Conservation (phyloP, 2,113 vertebrate genomes). For the Oryzias melastigma region DNA sequence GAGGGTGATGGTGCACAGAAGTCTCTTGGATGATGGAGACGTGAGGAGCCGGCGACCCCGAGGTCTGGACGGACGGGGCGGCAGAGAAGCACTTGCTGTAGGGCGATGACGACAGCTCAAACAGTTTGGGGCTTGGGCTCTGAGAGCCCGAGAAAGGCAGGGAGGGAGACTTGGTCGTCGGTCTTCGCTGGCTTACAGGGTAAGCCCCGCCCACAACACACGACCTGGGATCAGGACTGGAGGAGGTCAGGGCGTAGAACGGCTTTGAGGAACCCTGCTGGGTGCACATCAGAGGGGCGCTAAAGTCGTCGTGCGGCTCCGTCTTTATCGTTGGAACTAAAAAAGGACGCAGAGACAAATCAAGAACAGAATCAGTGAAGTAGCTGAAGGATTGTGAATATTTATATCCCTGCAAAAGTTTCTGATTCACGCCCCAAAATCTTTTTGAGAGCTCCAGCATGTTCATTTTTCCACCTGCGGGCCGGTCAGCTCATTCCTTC, state of each 20-base stretch:
- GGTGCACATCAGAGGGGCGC: slow-evolving; percentile 72
- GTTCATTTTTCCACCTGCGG: too few relatives aligned
- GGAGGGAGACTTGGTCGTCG: slow-evolving; percentile 57
- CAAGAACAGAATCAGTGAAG: slow-evolving; percentile 67
- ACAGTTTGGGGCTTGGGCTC: slow-evolving; percentile 84
- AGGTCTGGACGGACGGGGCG: slow-evolving; percentile 59
- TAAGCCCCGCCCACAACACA: slow-evolving; percentile 79
- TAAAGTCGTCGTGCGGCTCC: slow-evolving; percentile 93
- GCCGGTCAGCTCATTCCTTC: too few relatives aligned
- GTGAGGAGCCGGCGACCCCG: slow-evolving; percentile 74
- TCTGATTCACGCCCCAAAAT: too few relatives aligned
- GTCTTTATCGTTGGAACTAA: slow-evolving; percentile 95
- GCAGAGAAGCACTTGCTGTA: slow-evolving; percentile 82
- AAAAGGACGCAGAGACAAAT: slow-evolving; percentile 51
- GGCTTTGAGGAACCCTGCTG: slow-evolving; percentile 82
- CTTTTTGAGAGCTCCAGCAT: too few relatives aligned
- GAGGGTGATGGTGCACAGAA: slow-evolving; percentile 80
- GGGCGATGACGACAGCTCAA: slow-evolving; percentile 83
- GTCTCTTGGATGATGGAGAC: slow-evolving; percentile 86
- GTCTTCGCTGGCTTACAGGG: slow-evolving; percentile 81
- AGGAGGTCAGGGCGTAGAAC: slow-evolving; percentile 78
- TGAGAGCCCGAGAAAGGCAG: slow-evolving; percentile 68
- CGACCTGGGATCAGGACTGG: slow-evolving; percentile 80
- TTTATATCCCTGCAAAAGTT: too few relatives aligned
- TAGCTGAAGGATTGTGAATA: too few relatives aligned